Evolutionary conservation across 30 jellyfish, hydroid and myxozoan genomes (phyloP), one percentile per base, ranked within the genome.

Genomic region (Pseudorhiza aurosa): DNA sequence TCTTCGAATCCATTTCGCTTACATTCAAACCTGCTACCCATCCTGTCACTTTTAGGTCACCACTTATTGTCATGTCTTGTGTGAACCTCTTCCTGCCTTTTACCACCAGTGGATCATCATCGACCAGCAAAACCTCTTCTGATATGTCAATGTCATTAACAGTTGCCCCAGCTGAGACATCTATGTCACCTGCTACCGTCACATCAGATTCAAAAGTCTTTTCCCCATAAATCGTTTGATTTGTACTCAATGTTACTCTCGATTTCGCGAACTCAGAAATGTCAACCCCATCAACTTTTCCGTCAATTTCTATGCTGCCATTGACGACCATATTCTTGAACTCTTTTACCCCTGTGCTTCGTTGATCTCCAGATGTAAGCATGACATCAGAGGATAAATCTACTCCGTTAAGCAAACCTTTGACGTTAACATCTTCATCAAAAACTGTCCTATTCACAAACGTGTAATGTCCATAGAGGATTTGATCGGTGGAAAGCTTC

Each of bases 231-330:
- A 92, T 65, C 26, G 86, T 71, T 74, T 85, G 96, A 70, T 85
- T 53, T 6, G 93, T 71, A 21, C 77, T 47, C 60, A 92, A 75
- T 8, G 95, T 85, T 44, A 92, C 92, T 22, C 96, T 50, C 1
- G 77, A 42, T 14, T 75, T 30, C 0, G 95, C 95, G 26, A 92
- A 82, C 50, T 84, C 88, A 17, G 86, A 74, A 0, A 92, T 46
- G 58, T 92, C 91, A 30, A 92, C 93, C 21, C 98, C 98, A 44
- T 92, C 98, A 56, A 92, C 82, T 22, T 57, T 64, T 1, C 96
- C 96, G 8, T 85, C 39, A 0, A 92, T 53, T 14, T 71, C 26
- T 32, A 92, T 45, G 45, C 64, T 58, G 28, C 64, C 75, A 45
- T 43, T 57, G 3, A 65, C 84, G 24, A 27, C 62, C 30, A 85